These are phyloP conservation scores for Psittacara wagleri DNA, from an alignment of 2,113 vertebrate genomes.

Conservation along the genomic window DNA sequence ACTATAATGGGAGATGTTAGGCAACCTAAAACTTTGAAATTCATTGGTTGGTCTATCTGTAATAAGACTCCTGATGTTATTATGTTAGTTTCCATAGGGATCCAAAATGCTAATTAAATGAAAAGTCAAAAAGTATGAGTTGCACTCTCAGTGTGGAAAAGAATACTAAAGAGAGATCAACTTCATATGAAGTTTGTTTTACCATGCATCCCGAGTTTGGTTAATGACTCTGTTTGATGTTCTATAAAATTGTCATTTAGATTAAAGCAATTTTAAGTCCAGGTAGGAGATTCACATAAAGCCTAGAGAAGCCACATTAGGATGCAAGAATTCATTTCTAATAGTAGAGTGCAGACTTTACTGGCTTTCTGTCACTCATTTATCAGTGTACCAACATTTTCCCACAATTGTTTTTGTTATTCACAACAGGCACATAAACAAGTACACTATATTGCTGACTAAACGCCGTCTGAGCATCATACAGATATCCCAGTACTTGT, in stretches of 20 bases:
- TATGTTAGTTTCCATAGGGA: not conserved
- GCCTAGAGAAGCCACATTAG: not conserved
- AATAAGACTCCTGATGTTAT: not conserved
- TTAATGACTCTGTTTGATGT: not conserved
- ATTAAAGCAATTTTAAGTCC: not conserved
- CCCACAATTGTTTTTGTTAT: not conserved
- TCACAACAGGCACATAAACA: not conserved
- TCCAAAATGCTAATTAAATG: not conserved
- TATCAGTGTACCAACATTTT: not conserved
- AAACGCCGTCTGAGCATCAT: not conserved
- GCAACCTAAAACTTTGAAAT: not conserved
- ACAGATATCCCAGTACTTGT: not conserved
- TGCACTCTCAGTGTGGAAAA: not conserved
- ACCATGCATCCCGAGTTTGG: not conserved
- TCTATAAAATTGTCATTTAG: not conserved
- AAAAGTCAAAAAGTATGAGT: not conserved
- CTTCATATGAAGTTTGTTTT: not conserved
- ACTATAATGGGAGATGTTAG: not conserved
- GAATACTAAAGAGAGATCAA: not conserved
- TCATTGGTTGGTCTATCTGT: not conserved
- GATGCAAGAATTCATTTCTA: not conserved
- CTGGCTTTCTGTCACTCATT: not conserved
- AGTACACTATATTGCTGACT: not conserved
- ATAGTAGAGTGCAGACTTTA: not conserved
- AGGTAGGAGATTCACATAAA: not conserved